These are phyloP conservation scores for Apeltes quadracus DNA, from an alignment of 2,113 vertebrate species.

Conservation along the genomic window DNA sequence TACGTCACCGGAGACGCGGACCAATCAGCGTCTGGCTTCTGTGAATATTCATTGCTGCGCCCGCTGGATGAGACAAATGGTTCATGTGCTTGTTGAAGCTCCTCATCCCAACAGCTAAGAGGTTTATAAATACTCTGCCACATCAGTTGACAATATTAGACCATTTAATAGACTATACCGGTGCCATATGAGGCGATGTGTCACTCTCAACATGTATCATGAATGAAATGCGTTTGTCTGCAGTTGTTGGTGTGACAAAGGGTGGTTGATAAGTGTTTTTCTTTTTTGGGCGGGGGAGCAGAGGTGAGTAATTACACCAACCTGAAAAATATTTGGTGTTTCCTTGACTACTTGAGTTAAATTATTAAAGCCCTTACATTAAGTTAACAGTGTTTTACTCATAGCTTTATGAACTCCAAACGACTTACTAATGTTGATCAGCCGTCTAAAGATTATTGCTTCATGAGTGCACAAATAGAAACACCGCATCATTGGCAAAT, in stretches of 20 bases:
- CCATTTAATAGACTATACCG: not conserved
- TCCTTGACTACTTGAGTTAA: conserved; percentile 23
- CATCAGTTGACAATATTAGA: not conserved
- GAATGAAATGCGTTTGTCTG: not conserved
- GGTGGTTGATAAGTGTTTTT: conserved; percentile 33
- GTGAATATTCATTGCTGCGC: conserved; percentile 28
- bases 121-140: not conserved
- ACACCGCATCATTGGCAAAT: not conserved
- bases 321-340: not conserved
- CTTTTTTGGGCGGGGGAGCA: conserved; percentile 51
- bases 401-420: not conserved
- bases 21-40: conserved; percentile 62
- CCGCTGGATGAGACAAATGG: conserved; percentile 9
- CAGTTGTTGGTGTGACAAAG: not conserved
- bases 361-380: not conserved
- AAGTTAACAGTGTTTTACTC: not conserved
- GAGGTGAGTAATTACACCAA: conserved; percentile 1
- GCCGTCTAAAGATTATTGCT: not conserved
- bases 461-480: not conserved
- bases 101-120: not conserved
- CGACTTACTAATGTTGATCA: not conserved
- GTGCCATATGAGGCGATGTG: not conserved
- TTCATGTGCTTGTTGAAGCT: not conserved
- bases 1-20: conserved; percentile 60
- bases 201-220: not conserved